phyloP scores from a whole-genome alignment of 2,113 vertebrate species.

The Gobio gobio region DNA sequence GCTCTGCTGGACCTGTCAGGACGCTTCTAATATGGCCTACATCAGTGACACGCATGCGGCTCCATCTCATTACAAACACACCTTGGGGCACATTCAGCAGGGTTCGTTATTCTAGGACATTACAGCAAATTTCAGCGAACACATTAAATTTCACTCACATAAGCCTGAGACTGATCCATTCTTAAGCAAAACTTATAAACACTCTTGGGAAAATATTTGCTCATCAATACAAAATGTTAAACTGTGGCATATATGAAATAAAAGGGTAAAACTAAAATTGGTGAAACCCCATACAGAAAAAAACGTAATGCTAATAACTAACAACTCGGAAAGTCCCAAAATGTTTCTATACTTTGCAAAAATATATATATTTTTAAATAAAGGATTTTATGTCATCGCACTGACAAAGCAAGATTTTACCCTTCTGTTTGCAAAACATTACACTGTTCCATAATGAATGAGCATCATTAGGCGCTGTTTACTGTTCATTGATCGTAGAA shows the following conservation, averaged over 20 bases:
- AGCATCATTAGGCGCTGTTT: conserved; percentile 13
- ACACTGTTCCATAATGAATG: conserved; percentile 18
- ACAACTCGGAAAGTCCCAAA: not conserved
- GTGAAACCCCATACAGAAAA: not conserved
- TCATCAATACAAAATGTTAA: conserved; percentile 6
- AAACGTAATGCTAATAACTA: not conserved
- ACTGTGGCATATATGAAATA: not conserved
- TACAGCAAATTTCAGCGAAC: not conserved
- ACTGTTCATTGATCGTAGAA: conserved; percentile 2
- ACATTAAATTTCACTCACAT: not conserved
- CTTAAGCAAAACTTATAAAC: conserved; percentile 4
- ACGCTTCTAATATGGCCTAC: conserved; percentile 15
- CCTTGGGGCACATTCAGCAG: conserved; percentile 1
- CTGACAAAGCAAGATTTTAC: conserved; percentile 10
- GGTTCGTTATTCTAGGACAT: conserved; percentile 20
- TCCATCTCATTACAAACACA: conserved; percentile 38
- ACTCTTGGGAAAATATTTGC: not conserved
- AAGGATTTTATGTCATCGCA: not conserved
- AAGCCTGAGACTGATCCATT: not conserved
- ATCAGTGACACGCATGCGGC: not conserved
- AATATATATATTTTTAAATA: not conserved
- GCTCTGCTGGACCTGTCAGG: conserved; percentile 29
- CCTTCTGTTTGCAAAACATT: conserved; percentile 22
- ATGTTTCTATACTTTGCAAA: not conserved
- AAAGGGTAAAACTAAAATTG: not conserved